A percentile compares a stretch with the other conserved stretches of the same genome.
These are phyloP conservation scores for Zhuqinia jingwanae DNA, from an alignment of 2,888 invertebrate genomes.

Conservation along the genomic window DNA sequence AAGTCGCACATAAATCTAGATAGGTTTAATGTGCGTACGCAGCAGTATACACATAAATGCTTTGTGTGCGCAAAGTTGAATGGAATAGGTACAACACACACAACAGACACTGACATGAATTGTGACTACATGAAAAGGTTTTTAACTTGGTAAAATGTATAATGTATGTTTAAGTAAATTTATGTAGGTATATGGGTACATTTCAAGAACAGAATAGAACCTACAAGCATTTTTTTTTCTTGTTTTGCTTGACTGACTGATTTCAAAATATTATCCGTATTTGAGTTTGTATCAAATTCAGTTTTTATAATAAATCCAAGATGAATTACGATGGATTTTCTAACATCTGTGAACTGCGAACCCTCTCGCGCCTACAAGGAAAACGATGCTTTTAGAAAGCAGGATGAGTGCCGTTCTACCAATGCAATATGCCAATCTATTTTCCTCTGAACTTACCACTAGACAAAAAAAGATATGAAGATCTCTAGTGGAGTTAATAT, in stretches of 20 bases:
- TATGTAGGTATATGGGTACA: too few relatives aligned
- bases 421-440: background rate
- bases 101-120: too few relatives aligned
- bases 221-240: too few relatives aligned
- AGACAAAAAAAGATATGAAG: background rate
- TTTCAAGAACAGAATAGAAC: too few relatives aligned
- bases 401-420: too few relatives aligned
- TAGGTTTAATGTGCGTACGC: conserved; percentile 16
- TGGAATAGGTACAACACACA: too few relatives aligned
- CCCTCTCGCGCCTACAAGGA: background rate
- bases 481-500: background rate
- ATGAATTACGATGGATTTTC: conserved; percentile 61
- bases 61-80: too few relatives aligned
- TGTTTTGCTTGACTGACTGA: conserved; percentile 15
- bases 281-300: conserved; percentile 27
- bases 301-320: background rate
- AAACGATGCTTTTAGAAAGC: too few relatives aligned
- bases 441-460: background rate
- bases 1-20: conserved; percentile 43
- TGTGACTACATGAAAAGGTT: too few relatives aligned
- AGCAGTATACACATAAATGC: background rate
- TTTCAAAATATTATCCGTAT: conserved; percentile 47
- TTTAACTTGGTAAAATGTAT: too few relatives aligned
- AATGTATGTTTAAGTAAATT: too few relatives aligned
- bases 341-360: conserved; percentile 49